These are phyloP conservation scores for Malacoraja senta DNA, from an alignment of 2,797 vertebrate species.

Conservation along the genomic window DNA sequence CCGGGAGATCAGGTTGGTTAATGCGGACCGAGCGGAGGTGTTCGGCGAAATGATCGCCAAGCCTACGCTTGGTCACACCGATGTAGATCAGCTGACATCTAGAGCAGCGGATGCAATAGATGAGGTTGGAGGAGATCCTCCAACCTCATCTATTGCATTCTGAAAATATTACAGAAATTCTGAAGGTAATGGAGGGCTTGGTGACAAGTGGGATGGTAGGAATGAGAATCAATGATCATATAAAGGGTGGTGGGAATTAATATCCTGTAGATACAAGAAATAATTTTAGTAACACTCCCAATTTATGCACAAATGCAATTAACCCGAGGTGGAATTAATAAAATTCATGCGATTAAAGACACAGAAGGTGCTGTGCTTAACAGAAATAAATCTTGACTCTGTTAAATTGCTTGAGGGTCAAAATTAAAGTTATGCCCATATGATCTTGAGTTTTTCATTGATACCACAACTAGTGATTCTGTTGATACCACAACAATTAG, in stretches of 20 bases:
- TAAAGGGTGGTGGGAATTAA: not conserved
- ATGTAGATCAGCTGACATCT: no score
- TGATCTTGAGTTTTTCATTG: not conserved
- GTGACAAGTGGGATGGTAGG: not conserved
- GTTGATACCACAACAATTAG: not conserved
- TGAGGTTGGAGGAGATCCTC: no score
- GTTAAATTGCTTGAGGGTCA: not conserved
- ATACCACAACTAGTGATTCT: not conserved
- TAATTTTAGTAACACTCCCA: not conserved
- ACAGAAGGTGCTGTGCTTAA: not conserved
- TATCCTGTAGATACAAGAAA: not conserved
- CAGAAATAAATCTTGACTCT: not conserved
- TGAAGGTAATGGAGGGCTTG: not conserved
- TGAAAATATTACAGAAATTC: not conserved
- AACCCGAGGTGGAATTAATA: not conserved
- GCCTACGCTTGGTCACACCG: no score
- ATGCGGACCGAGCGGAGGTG: no score
- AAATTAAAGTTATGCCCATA: not conserved
- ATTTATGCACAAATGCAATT: not conserved
- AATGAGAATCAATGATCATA: not conserved
- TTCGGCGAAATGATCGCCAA: no score
- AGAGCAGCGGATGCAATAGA: no score
- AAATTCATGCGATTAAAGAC: not conserved
- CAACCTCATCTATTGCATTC: no score
- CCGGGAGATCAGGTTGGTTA: no score